Evolutionary conservation across 2,888 invertebrate species (phyloP).

Genomic region (Meiosimyza platycephala): DNA sequence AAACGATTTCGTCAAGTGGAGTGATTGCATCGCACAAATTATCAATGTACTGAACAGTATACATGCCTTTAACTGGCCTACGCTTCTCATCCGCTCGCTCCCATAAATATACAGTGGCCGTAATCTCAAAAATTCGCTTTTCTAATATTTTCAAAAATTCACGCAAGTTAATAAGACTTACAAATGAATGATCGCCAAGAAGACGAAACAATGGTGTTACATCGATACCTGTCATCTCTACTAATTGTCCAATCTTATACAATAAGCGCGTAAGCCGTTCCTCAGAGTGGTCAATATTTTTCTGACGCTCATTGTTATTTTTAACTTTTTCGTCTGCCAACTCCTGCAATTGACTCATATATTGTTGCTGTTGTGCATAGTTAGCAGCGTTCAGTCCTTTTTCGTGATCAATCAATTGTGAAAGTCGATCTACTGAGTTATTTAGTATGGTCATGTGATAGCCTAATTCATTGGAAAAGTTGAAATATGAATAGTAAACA

Average conservation of each 20-base stretch:
- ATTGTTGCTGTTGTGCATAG: neutral
- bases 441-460: constrained; percentile 63
- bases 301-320: constrained; percentile 48
- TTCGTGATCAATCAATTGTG: constrained; percentile 54
- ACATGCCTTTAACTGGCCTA: constrained; percentile 45
- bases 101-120: constrained; percentile 68
- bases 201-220: constrained; percentile 69
- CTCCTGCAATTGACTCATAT: constrained; percentile 45
- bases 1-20: constrained; percentile 68
- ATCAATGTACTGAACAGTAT: constrained; percentile 61
- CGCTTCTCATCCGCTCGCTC: constrained; percentile 54
- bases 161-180: constrained; percentile 71
- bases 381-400: constrained; percentile 53
- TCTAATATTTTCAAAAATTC: constrained; percentile 71
- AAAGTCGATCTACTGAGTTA: constrained; percentile 59
- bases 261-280: constrained; percentile 53
- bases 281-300: constrained; percentile 50
- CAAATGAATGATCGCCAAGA: constrained; percentile 70
- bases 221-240: constrained; percentile 69
- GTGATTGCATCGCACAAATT: constrained; percentile 63
- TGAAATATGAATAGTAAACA: constrained; percentile 65
- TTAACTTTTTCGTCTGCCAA: constrained; percentile 50
- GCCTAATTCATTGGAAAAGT: constrained; percentile 64
- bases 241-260: constrained; percentile 55
- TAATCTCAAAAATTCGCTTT: constrained; percentile 69